Evolutionary conservation across 2,888 invertebrate species (phyloP).

Genomic region (Meteorus colon): DNA sequence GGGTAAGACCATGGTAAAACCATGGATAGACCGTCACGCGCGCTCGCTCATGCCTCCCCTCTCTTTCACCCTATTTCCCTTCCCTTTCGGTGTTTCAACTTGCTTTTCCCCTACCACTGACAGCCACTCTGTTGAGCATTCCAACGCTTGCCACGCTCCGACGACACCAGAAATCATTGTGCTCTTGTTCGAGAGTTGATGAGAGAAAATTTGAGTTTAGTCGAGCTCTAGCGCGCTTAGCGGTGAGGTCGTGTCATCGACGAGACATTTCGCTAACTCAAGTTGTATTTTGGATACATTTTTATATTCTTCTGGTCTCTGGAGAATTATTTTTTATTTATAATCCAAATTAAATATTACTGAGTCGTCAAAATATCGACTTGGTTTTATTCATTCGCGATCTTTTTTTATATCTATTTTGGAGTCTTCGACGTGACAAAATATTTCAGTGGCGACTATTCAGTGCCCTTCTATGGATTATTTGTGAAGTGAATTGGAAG

Average conservation of each 20-base stretch:
- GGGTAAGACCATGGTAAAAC: constrained; percentile 57
- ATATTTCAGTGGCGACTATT: constrained; percentile 39
- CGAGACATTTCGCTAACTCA: not conserved
- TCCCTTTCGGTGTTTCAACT: constrained; percentile 21
- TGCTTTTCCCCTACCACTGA: constrained; percentile 48
- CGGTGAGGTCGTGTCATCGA: constrained; percentile 61
- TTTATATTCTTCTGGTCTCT: not conserved
- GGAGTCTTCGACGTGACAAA: constrained; percentile 11
- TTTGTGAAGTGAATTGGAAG: constrained; percentile 53
- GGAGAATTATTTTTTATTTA: not conserved
- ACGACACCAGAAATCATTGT: constrained; percentile 64
- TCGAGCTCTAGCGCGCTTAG: constrained; percentile 68
- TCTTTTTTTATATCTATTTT: not conserved
- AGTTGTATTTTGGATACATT: not conserved
- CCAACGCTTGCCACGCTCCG: constrained; percentile 67
- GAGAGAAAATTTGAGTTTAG: constrained; percentile 57
- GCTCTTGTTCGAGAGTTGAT: constrained; percentile 51
- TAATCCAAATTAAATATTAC: no score
- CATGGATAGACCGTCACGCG: constrained; percentile 70
- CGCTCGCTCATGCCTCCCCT: constrained; percentile 56
- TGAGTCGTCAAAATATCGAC: not conserved
- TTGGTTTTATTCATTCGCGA: constrained; percentile 13
- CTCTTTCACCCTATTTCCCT: constrained; percentile 52
- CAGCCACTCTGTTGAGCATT: constrained; percentile 62
- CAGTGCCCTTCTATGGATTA: constrained; percentile 55